Conservation (phyloP, 2,113 vertebrate genomes). For the Poeciliopsis retropinna region DNA sequence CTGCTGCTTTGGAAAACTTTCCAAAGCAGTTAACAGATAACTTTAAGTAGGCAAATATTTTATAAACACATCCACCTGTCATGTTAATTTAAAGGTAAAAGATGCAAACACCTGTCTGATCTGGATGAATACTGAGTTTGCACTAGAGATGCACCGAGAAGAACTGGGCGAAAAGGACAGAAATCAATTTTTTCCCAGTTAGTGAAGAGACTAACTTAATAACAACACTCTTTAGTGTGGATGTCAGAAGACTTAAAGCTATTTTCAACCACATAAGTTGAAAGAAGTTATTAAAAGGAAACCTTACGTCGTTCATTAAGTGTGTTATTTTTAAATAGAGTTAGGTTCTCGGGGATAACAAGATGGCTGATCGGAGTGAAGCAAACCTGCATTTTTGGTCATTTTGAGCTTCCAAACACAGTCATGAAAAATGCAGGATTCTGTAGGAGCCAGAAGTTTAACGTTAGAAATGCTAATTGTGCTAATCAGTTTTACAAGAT, state of each 20-base stretch:
- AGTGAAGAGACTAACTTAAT: background rate
- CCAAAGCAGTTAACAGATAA: conserved; percentile 46
- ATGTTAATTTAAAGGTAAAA: conserved; percentile 40
- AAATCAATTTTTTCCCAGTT: too few relatives aligned
- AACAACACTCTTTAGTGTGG: background rate
- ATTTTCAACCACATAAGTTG: background rate
- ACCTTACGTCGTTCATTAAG: background rate
- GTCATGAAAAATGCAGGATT: too few relatives aligned
- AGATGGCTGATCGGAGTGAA: too few relatives aligned
- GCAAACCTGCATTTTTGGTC: too few relatives aligned
- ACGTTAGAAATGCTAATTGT: too few relatives aligned
- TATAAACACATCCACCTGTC: conserved; percentile 44
- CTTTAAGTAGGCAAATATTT: conserved; percentile 56
- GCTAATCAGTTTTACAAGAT: too few relatives aligned
- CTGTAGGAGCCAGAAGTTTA: too few relatives aligned
- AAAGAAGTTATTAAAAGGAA: background rate
- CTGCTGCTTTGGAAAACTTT: conserved; percentile 31
- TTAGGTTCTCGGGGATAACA: too few relatives aligned
- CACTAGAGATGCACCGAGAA: conserved; percentile 15
- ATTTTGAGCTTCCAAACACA: too few relatives aligned
- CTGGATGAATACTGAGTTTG: conserved; percentile 10
- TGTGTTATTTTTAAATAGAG: background rate
- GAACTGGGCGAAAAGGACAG: background rate
- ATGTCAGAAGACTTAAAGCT: background rate
- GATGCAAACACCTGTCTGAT: conserved; percentile 20